Percentiles rank a stretch among this genome's conserved stretches.
phyloP scores from a whole-genome alignment of 1,140 invertebrate genomes.

The Bombus soroeensis region DNA sequence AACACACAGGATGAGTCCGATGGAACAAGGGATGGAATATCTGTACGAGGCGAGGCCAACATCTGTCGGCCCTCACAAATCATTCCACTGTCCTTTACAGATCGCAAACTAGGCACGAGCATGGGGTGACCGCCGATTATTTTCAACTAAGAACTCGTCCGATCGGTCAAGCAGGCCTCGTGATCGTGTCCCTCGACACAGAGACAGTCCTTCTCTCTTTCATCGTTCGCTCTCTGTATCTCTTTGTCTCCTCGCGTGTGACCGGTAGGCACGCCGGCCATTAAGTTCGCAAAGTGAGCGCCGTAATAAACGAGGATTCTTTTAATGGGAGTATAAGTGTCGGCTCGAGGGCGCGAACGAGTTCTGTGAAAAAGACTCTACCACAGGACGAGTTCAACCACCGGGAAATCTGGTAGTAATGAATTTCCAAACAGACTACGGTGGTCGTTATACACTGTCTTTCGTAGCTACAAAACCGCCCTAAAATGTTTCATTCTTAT shows the following conservation, averaged over 20 bases:
- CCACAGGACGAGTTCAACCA: slow-evolving; percentile 13
- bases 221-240: neutral
- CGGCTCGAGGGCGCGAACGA: slow-evolving; percentile 39
- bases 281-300: slow-evolving; percentile 55
- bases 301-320: slow-evolving; percentile 57
- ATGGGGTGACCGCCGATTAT: slow-evolving; percentile 62
- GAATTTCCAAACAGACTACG: slow-evolving; percentile 44
- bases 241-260: slow-evolving; percentile 25
- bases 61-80: slow-evolving; percentile 67
- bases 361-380: neutral
- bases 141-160: slow-evolving; percentile 57
- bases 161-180: slow-evolving; percentile 50
- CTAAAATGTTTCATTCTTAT: neutral
- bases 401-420: slow-evolving; percentile 58
- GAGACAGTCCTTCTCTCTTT: neutral
- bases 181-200: neutral
- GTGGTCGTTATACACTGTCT: neutral
- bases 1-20: slow-evolving; percentile 10
- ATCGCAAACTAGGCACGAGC: slow-evolving; percentile 59
- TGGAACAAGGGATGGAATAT: slow-evolving; percentile 28
- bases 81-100: slow-evolving; percentile 57
- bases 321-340: slow-evolving; percentile 54
- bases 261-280: slow-evolving; percentile 52
- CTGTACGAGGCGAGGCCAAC: slow-evolving; percentile 32
- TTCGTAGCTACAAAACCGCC: neutral